Evolutionary conservation across 2,888 invertebrate species (phyloP), one percentile per base, ranked within the genome.

Genomic region (Hymenopus coronatus): DNA sequence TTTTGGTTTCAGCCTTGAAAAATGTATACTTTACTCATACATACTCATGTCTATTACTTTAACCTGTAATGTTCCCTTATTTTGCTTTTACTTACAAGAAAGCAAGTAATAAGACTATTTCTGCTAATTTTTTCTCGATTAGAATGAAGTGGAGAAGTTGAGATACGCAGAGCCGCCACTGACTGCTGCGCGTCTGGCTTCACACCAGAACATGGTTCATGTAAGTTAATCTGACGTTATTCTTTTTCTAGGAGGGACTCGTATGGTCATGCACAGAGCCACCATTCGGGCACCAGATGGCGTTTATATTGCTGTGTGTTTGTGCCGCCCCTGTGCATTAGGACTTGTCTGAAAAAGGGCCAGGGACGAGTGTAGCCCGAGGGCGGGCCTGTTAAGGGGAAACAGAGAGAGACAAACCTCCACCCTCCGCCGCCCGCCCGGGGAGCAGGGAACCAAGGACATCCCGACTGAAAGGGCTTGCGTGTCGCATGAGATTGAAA

Each of bases 221-320:
- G 54, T 70, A 70, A 70, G 54, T 70, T 70, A 70, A 70, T 70
- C 54, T 70, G 54, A 70, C 54, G 54, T 70, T 70, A 70, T 70
- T 70, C 54, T 70, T 70, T 70, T 70, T 70, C 54, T 25, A 70
- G 0, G 54, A 70, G 54, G 20, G 54, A 70, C 54, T 70, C 54
- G 54, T 70, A 70, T 70, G 54, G 54, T 70, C 54, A 70, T 70
- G 54, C 54, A 70, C 54, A 20, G 54, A 20, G 20, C 54, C 54
- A 85, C 15, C 85, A 85, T 28, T n/a, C 46, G 46, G 85, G 85
- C 54, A 85, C 85, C 85, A 85, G 85, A 85, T 85, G 85, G 54
- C 85, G 85, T 85, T 85, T 85, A 54, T 85, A 54, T 85, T 54
- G 54, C 54, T 15, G 46, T 85, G 85, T 85, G 85, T 54, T 28